phyloP scores from a whole-genome alignment of 2,888 invertebrate genomes.

The Sarcophaga caerulescens region DNA sequence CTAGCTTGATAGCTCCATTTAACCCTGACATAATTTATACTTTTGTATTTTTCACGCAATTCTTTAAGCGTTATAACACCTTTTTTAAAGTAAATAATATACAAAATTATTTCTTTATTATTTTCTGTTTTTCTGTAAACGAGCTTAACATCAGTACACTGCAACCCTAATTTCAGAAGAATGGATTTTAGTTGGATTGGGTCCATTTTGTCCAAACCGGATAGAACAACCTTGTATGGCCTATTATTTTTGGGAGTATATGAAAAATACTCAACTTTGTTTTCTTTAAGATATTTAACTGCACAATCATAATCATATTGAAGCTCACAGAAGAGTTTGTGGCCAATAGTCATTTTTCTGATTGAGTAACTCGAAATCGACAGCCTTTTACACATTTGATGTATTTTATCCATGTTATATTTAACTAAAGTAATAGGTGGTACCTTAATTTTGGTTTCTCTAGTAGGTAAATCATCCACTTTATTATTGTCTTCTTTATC shows the following conservation, averaged over 20 bases:
- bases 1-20: slow-evolving; percentile 50
- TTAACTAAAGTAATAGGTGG: no score
- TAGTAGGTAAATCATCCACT: no score
- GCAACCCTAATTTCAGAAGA: no score
- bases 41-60: slow-evolving; percentile 19
- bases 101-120: slow-evolving; percentile 26
- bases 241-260: slow-evolving; percentile 16
- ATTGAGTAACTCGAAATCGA: no score
- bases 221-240: background rate
- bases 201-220: background rate
- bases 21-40: slow-evolving; percentile 15
- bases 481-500: no score
- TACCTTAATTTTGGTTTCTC: no score
- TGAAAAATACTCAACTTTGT: slow-evolving; percentile 16
- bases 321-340: no score
- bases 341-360: no score
- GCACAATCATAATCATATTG: background rate
- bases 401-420: no score
- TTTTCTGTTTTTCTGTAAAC: slow-evolving; percentile 8
- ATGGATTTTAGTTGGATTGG: no score
- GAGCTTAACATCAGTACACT: background rate
- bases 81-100: slow-evolving; percentile 19
- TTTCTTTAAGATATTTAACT: slow-evolving; percentile 12
- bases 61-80: slow-evolving; percentile 5
- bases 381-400: no score